A percentile compares a stretch with the other conserved stretches of the same genome.
Conservation (phyloP, 2,888 invertebrate species). For the Gortyna flavago region DNA sequence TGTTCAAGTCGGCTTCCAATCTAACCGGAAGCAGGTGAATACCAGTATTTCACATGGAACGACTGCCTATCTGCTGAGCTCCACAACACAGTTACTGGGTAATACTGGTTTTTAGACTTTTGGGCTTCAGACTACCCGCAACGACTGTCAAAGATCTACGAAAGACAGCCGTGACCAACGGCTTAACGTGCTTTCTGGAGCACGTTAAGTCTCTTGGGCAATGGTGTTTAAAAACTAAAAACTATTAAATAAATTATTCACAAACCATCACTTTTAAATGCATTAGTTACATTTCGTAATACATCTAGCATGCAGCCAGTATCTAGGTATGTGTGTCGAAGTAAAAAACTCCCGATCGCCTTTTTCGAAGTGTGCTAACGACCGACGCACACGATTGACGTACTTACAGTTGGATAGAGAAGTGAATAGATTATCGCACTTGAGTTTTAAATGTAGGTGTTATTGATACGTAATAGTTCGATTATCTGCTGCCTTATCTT, state of each 20-base stretch:
- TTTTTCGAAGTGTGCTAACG: conserved; percentile 65
- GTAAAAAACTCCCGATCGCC: conserved; percentile 60
- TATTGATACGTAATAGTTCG: conserved; percentile 32
- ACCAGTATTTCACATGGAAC: not conserved
- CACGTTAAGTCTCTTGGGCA: not conserved
- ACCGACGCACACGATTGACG: conserved; percentile 53
- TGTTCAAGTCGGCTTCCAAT: not conserved
- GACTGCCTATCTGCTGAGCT: not conserved
- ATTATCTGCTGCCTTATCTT: not conserved
- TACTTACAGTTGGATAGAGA: conserved; percentile 37
- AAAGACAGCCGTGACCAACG: not conserved
- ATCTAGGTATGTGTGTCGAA: conserved; percentile 67
- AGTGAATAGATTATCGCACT: conserved; percentile 36
- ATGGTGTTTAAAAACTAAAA: conserved; percentile 25
- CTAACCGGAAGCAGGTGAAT: not conserved
- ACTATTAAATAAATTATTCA: conserved; percentile 55
- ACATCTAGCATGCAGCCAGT: conserved; percentile 63
- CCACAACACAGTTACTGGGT: not conserved
- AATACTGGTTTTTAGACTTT: not conserved
- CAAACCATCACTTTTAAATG: conserved; percentile 65
- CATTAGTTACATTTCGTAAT: conserved; percentile 60
- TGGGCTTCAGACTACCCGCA: not conserved
- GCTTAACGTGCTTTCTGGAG: not conserved
- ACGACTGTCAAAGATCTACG: not conserved
- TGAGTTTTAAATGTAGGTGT: conserved; percentile 28